Base-by-base conservation (phyloP, 2,888 invertebrate genomes). In the Amphiduros pacificus region DNA sequence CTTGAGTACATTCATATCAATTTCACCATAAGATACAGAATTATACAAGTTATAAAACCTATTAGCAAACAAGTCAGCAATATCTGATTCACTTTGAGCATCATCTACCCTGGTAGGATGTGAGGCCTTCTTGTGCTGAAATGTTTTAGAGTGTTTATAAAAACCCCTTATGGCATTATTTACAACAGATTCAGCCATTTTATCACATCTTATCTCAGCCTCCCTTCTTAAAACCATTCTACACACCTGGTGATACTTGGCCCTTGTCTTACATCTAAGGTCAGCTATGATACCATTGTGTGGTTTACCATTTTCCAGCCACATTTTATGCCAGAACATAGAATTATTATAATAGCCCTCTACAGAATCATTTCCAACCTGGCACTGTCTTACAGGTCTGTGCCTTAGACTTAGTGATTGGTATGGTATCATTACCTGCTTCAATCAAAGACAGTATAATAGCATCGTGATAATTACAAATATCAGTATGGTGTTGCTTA, bases 301-400 rank as follows among this genome's bases (percentile, higher is more conserved):
- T 17, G 53, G 53, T 29, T 29, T 53, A n/a, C 53, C 31, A 53
- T 53, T 53, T 31, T 53, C 53, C 14, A 28, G 22, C 53, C 53
- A 53, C 20, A 26, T 20, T n/a, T 32, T 32, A 53, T 53, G 53
- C 53, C 53, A 53, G 20, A 53, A 51, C 6, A 53, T 17, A 17
- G 28, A 17, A 17, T 5, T 53, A n/a, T 53, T 29, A 31, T 28
- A 28, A 28, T 31, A 53, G 22, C 31, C 29, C 29, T 53, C 17
- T 26, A 53, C 53, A 20, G 11, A 28, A 11, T 53, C 53, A 53
- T 53, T n/a, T 29, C 53, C 28, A 53, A 20, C 53, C 53, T 20
- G 53, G 31, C 5, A 28, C 31, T 9, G 20, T 32, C 22, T 29
- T 53, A 3, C 20, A 31, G 4, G 27, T 28, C 11, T 29, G 6